phyloP scores from a whole-genome alignment of 2,113 vertebrate genomes.

The Ptilonorhynchus violaceus region DNA sequence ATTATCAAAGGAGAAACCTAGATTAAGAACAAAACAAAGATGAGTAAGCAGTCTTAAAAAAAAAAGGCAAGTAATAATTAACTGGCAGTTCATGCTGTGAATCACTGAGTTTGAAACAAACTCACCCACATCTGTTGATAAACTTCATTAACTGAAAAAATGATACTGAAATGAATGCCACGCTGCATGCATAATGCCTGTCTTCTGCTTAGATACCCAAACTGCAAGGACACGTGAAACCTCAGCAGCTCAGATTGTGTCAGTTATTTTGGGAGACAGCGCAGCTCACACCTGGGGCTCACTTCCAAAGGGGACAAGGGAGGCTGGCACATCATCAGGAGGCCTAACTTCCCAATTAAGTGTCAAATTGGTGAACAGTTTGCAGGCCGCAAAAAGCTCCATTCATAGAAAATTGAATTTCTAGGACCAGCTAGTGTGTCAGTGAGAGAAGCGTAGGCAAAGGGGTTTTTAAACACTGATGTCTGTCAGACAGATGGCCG shows the following conservation, averaged over 20 bases:
- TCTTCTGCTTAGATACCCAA: neutral
- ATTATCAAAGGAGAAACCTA: neutral
- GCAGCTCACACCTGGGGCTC: neutral
- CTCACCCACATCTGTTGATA: neutral
- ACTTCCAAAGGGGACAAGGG: neutral
- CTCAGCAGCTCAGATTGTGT: neutral
- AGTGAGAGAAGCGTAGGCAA: neutral
- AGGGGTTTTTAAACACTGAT: neutral
- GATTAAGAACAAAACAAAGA: conserved; percentile 5
- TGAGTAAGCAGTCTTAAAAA: neutral
- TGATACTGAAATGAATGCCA: neutral
- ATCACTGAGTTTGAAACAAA: neutral
- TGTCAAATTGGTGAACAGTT: neutral
- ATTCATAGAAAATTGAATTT: neutral
- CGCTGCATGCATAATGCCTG: neutral
- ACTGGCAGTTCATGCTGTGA: neutral
- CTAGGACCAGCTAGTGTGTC: neutral
- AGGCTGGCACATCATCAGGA: neutral
- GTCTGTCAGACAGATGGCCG: conserved; percentile 36
- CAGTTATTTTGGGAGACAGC: neutral
- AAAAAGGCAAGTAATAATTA: neutral
- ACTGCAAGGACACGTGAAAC: neutral
- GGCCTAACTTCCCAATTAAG: neutral
- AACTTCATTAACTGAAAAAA: conserved; percentile 34
- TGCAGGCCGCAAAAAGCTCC: neutral